These are phyloP conservation scores for Colaptes auratus DNA, from an alignment of 2,113 vertebrate genomes.

Conservation along the genomic window DNA sequence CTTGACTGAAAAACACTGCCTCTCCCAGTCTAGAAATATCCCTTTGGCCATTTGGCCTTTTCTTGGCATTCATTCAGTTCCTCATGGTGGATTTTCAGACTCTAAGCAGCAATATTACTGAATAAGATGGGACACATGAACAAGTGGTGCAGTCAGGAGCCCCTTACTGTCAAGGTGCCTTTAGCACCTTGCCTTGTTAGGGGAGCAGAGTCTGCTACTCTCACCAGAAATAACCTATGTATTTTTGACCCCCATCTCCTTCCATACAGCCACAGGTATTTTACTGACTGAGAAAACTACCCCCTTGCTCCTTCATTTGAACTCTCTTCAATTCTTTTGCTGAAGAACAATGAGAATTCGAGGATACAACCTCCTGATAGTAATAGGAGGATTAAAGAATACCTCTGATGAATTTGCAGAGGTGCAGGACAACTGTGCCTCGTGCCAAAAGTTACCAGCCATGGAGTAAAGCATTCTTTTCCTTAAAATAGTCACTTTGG, in stretches of 20 bases:
- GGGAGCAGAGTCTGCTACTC: background rate
- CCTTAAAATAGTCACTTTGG: background rate
- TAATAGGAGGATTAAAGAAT: background rate
- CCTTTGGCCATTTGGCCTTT: background rate
- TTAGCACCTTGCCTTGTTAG: background rate
- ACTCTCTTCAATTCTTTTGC: background rate
- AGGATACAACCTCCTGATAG: background rate
- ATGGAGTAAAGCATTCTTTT: background rate
- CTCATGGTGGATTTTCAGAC: background rate
- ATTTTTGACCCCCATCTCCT: background rate
- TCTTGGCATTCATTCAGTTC: background rate
- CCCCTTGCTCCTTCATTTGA: background rate
- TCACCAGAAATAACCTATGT: background rate
- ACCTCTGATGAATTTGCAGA: background rate
- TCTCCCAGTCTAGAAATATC: background rate
- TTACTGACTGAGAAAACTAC: background rate
- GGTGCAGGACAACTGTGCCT: background rate
- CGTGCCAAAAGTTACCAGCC: background rate
- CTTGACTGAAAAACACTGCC: background rate
- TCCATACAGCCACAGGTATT: background rate
- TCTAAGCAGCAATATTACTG: background rate
- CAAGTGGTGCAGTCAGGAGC: accelerated
- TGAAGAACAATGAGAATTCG: background rate
- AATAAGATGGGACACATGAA: background rate
- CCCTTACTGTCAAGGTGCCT: background rate